Conservation (phyloP, 2,797 vertebrate genomes). For the Brachyrhaphis roseni region DNA sequence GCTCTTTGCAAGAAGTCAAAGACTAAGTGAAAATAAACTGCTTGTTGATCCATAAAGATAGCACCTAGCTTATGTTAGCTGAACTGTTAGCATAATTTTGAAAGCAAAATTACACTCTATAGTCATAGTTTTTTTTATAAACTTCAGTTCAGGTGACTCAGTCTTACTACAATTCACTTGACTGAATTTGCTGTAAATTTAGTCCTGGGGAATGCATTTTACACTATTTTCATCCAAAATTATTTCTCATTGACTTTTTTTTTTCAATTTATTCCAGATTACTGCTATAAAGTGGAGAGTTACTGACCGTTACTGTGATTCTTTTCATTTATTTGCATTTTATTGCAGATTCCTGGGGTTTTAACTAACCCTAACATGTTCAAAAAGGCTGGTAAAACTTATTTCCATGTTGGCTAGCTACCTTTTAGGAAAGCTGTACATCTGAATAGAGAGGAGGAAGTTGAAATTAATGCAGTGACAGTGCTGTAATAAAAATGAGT, state of each 20-base stretch:
- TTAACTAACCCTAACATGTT: background rate
- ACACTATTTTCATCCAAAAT: background rate
- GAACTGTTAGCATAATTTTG: background rate
- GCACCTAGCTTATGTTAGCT: background rate
- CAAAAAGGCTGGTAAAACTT: background rate
- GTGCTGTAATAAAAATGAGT: background rate
- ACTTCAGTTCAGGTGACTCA: background rate
- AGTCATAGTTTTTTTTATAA: background rate
- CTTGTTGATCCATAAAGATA: background rate
- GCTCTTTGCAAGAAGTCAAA: background rate
- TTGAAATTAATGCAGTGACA: background rate
- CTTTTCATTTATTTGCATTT: background rate
- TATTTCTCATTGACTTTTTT: background rate
- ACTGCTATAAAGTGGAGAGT: background rate
- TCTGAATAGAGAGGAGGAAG: background rate
- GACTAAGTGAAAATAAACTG: background rate
- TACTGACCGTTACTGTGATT: background rate
- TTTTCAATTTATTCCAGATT: background rate
- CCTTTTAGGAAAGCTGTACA: background rate
- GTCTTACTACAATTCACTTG: background rate
- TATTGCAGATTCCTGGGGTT: background rate
- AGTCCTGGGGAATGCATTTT: background rate
- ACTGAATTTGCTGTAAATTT: background rate
- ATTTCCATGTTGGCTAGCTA: background rate
- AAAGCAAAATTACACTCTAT: background rate